These are phyloP conservation scores for Acanthurus tractus DNA, from an alignment of 2,797 vertebrate species.

Conservation along the genomic window DNA sequence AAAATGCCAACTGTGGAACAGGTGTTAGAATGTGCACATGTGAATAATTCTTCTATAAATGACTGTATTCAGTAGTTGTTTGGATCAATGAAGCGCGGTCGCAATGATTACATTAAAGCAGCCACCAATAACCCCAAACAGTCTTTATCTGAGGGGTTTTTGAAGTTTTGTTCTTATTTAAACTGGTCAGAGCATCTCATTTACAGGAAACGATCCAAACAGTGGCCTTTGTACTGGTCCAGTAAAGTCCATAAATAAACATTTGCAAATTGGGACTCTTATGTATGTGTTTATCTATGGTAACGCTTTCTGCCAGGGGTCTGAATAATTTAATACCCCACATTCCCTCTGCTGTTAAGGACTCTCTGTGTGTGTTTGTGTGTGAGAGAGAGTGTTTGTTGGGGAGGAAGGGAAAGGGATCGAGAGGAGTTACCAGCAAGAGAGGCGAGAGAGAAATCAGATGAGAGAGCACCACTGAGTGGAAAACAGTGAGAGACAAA, in stretches of 20 bases:
- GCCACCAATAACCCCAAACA: neutral
- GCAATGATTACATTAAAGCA: neutral
- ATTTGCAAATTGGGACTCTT: slow-evolving; percentile 32
- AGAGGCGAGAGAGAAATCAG: slow-evolving; percentile 33
- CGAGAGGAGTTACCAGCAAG: slow-evolving; percentile 30
- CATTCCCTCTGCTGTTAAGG: slow-evolving; percentile 2
- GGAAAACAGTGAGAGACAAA: slow-evolving; percentile 48
- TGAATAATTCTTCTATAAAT: neutral
- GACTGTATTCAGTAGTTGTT: neutral
- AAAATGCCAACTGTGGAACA: neutral
- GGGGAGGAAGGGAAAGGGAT: slow-evolving; percentile 3
- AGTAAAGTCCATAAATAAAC: slow-evolving; percentile 49
- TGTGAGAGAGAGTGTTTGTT: slow-evolving; percentile 8
- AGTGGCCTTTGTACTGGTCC: slow-evolving; percentile 16
- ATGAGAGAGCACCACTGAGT: slow-evolving; percentile 24
- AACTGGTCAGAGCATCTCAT: slow-evolving; percentile 4
- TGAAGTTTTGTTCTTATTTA: neutral
- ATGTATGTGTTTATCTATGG: slow-evolving; percentile 37
- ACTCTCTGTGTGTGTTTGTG: neutral
- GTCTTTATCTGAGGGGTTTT: neutral
- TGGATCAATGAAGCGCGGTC: neutral
- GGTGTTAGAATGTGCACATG: neutral
- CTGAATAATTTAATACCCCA: slow-evolving; percentile 66
- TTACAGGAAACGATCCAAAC: slow-evolving; percentile 35
- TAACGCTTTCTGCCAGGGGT: slow-evolving; percentile 54